Conservation (phyloP, 2,113 vertebrate species). For the Tor tambroides region DNA sequence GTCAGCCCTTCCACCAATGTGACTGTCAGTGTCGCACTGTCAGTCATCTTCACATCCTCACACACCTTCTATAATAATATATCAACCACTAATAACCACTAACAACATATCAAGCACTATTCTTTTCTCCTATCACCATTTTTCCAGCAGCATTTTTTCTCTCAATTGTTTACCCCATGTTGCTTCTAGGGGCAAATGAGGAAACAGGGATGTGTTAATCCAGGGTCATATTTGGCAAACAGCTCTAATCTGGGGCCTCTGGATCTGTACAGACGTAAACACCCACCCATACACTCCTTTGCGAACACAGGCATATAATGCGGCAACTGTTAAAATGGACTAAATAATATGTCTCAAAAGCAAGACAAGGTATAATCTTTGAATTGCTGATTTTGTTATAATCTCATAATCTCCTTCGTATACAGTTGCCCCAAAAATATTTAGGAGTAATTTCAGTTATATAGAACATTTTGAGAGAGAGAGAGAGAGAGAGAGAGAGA, state of each 20-base stretch:
- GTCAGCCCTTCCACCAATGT: not conserved
- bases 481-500: too few relatives aligned
- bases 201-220: conserved; percentile 49
- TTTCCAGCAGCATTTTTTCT: not conserved
- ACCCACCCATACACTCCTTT: conserved; percentile 21
- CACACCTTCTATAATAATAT: too few relatives aligned
- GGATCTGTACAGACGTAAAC: not conserved
- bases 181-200: conserved; percentile 33
- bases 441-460: not conserved
- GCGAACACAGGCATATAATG: not conserved
- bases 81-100: too few relatives aligned
- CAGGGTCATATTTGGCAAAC: conserved; percentile 12
- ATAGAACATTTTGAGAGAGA: not conserved
- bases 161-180: not conserved
- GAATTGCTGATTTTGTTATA: too few relatives aligned
- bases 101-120: too few relatives aligned
- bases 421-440: not conserved
- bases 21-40: not conserved
- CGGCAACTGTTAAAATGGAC: not conserved
- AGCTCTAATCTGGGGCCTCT: conserved; percentile 47
- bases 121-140: too few relatives aligned
- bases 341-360: not conserved
- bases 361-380: too few relatives aligned
- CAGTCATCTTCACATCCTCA: too few relatives aligned
- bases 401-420: not conserved